Percentiles rank a stretch among this genome's conserved stretches.
phyloP scores from a whole-genome alignment of 2,797 vertebrate species.

The Selene dorsalis region DNA sequence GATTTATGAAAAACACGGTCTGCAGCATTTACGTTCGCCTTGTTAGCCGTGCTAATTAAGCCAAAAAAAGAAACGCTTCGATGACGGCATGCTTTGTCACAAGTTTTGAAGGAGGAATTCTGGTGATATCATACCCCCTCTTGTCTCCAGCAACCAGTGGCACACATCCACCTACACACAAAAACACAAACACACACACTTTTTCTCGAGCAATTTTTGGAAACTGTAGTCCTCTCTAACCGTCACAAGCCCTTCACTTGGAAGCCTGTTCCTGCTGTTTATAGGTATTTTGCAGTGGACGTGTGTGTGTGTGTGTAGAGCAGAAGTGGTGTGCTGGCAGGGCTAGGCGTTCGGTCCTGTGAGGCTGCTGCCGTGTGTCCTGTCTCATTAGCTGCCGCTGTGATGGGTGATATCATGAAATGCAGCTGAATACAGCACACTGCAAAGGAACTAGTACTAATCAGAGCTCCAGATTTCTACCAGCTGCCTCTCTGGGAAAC shows the following conservation, averaged over 20 bases:
- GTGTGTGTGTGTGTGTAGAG: constrained; percentile 20
- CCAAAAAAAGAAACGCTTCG: constrained; percentile 55
- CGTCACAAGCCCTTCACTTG: constrained; percentile 25
- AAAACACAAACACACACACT: constrained; percentile 12
- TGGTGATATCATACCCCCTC: constrained; percentile 62
- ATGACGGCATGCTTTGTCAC: constrained; percentile 65
- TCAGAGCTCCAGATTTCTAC: constrained; percentile 80
- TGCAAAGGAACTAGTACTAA: constrained; percentile 72
- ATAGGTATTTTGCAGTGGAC: constrained; percentile 25
- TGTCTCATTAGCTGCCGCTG: constrained; percentile 75
- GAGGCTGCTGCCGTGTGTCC: constrained; percentile 75
- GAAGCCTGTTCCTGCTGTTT: constrained; percentile 32
- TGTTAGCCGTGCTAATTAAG: constrained; percentile 60
- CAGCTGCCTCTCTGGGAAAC: constrained; percentile 81
- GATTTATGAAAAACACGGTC: constrained; percentile 49
- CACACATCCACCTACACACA: constrained; percentile 10
- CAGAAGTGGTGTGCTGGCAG: constrained; percentile 21
- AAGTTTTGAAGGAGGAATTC: constrained; percentile 50
- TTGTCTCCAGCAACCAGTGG: constrained; percentile 29
- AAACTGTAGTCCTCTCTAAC: constrained; percentile 27
- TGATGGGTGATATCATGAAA: constrained; percentile 82
- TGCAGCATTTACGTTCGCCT: constrained; percentile 45
- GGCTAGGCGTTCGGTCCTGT: constrained; percentile 31
- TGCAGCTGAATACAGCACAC: constrained; percentile 64
- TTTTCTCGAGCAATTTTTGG: constrained; percentile 36